Conservation (phyloP, 1,140 invertebrate species). For the Telenomus remus region DNA sequence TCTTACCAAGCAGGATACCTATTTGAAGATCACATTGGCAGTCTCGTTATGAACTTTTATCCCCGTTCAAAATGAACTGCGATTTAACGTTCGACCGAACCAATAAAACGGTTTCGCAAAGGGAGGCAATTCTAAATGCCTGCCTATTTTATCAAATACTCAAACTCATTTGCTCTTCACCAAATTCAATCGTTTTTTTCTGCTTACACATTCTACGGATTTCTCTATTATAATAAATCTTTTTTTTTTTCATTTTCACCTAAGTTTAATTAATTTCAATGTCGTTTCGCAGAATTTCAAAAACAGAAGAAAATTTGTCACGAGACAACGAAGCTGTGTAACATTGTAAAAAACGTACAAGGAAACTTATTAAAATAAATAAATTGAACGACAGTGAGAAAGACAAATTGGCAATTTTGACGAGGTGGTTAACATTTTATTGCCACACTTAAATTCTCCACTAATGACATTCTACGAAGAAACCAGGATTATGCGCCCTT, state of each 20-base stretch:
- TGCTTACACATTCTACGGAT: no score
- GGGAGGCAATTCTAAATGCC: slow-evolving; percentile 30
- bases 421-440: slow-evolving; percentile 29
- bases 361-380: no score
- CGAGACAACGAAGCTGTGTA: no score
- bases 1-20: no score
- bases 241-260: background rate
- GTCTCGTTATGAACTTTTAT: slow-evolving; percentile 64
- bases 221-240: no score
- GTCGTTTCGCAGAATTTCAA: no score
- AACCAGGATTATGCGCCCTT: slow-evolving; percentile 32
- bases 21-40: slow-evolving; percentile 42
- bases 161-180: no score
- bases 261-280: no score
- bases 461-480: slow-evolving; percentile 36
- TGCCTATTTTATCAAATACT: slow-evolving; percentile 37
- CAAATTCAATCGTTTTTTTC: no score
- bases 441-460: slow-evolving; percentile 24
- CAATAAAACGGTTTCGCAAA: slow-evolving; percentile 56
- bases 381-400: background rate
- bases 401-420: background rate
- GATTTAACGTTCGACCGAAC: slow-evolving; percentile 60
- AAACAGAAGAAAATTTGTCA: no score
- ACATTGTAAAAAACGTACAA: no score
- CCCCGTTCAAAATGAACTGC: slow-evolving; percentile 63